Evolutionary conservation across 2,797 vertebrate genomes (phyloP).

Genomic region (Cuniculus paca): DNA sequence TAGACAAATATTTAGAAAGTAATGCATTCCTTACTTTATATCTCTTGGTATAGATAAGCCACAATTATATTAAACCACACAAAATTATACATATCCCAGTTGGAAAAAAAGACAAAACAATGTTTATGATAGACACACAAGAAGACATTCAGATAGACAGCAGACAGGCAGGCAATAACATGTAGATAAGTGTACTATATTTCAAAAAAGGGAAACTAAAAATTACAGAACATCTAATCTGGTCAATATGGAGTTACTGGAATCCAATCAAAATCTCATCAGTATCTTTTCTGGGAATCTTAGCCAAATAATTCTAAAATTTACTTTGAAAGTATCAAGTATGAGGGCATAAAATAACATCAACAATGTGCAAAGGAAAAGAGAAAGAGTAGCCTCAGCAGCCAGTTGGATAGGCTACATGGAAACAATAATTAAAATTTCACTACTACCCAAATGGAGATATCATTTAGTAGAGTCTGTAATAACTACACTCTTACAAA

Average conservation of each 20-base stretch:
- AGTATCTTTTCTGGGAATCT: not conserved
- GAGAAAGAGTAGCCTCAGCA: not conserved
- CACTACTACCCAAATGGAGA: not conserved
- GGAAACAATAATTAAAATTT: conserved; percentile 19
- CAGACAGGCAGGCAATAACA: not conserved
- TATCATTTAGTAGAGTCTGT: not conserved
- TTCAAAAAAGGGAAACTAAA: conserved; percentile 18
- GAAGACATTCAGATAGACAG: no score
- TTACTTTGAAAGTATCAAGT: conserved; percentile 50
- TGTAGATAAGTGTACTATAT: not conserved
- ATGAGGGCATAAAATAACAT: not conserved
- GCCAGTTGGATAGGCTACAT: not conserved
- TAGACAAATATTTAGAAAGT: not conserved
- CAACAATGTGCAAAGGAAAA: not conserved
- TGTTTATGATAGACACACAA: not conserved
- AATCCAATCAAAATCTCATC: conserved; percentile 58
- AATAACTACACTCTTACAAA: conserved; percentile 18
- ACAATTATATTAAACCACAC: not conserved
- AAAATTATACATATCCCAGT: not conserved
- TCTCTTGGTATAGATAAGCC: not conserved
- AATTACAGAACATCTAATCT: not conserved
- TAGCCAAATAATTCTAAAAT: conserved; percentile 36
- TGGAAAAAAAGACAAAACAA: conserved; percentile 15
- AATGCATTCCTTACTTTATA: not conserved
- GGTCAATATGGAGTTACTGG: not conserved